Evolutionary conservation across 2,888 invertebrate species (phyloP).

Genomic region (Ochropacha duplaris): DNA sequence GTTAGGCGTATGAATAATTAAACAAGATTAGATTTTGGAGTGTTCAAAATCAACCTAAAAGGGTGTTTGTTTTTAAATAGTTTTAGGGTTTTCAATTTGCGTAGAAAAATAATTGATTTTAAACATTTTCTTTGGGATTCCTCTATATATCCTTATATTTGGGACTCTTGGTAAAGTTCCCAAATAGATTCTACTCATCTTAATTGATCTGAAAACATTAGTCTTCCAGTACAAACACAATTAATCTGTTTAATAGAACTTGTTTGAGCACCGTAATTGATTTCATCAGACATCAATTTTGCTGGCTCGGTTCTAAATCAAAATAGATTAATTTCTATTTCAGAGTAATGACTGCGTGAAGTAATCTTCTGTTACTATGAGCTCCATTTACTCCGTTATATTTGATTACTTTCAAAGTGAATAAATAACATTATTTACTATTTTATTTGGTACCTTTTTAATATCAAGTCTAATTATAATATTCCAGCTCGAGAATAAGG

Average conservation of each 20-base stretch:
- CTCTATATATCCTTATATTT: background rate
- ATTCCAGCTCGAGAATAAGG: background rate
- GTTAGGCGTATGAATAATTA: conserved; percentile 9
- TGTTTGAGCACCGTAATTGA: conserved; percentile 6
- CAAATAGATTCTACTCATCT: background rate
- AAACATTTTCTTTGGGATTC: background rate
- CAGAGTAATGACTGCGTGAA: conserved; percentile 18
- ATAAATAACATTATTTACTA: conserved; percentile 11
- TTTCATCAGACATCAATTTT: conserved; percentile 15
- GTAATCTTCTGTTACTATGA: conserved; percentile 11
- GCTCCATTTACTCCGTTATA: conserved; percentile 13
- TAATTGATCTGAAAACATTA: conserved; percentile 4
- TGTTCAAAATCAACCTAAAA: too few species aligned
- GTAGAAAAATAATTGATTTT: background rate
- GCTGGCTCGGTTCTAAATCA: conserved; percentile 4
- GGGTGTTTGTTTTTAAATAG: background rate
- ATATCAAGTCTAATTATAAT: too few species aligned
- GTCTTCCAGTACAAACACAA: background rate
- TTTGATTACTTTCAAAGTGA: conserved; percentile 7
- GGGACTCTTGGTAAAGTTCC: background rate
- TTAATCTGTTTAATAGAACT: background rate
- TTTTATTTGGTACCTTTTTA: too few species aligned
- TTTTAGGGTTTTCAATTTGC: background rate
- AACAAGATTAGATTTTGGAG: conserved; percentile 9
- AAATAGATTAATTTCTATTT: conserved; percentile 21